Evolutionary conservation across 2,797 vertebrate species (phyloP).

Genomic region (Gymnoscopelus microlampas): DNA sequence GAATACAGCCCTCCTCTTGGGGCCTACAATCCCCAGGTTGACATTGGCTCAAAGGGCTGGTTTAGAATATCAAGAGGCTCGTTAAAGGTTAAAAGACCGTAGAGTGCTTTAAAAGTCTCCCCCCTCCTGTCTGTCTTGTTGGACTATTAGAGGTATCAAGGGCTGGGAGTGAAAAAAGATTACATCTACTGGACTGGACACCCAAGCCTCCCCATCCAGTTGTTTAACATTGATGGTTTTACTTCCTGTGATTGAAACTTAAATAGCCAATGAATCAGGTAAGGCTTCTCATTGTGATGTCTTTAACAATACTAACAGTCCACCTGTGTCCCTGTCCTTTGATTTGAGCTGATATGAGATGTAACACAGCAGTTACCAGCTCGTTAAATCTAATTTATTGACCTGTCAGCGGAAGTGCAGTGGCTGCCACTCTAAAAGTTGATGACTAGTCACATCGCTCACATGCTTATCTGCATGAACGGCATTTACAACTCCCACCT

Average conservation of each 20-base stretch:
- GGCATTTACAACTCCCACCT: conserved; percentile 18
- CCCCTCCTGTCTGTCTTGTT: conserved; percentile 3
- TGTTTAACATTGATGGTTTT: too few relatives aligned
- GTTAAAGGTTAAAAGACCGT: conserved; percentile 80
- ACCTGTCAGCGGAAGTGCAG: conserved; percentile 52
- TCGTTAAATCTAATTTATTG: conserved; percentile 54
- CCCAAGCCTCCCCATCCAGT: too few relatives aligned
- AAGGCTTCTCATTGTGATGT: too few relatives aligned
- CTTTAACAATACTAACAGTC: not conserved
- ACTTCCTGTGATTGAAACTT: too few relatives aligned
- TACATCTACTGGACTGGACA: too few relatives aligned
- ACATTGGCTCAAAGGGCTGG: conserved; percentile 59
- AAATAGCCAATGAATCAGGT: too few relatives aligned
- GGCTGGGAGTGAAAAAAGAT: too few relatives aligned
- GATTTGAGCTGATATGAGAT: not conserved
- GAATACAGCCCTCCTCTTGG: conserved; percentile 31
- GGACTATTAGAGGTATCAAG: conserved; percentile 10
- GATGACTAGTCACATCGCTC: conserved; percentile 29
- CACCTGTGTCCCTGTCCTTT: conserved; percentile 10
- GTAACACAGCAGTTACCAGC: conserved; percentile 38
- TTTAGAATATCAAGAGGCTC: conserved; percentile 73
- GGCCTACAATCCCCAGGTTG: conserved; percentile 57
- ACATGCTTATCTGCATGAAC: conserved; percentile 37
- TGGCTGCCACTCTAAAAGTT: conserved; percentile 16
- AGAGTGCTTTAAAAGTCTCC: conserved; percentile 20